These are phyloP conservation scores for Euphysa ruthae DNA, from an alignment of 30 jellyfish, hydroid and myxozoan species.

Conservation along the genomic window DNA sequence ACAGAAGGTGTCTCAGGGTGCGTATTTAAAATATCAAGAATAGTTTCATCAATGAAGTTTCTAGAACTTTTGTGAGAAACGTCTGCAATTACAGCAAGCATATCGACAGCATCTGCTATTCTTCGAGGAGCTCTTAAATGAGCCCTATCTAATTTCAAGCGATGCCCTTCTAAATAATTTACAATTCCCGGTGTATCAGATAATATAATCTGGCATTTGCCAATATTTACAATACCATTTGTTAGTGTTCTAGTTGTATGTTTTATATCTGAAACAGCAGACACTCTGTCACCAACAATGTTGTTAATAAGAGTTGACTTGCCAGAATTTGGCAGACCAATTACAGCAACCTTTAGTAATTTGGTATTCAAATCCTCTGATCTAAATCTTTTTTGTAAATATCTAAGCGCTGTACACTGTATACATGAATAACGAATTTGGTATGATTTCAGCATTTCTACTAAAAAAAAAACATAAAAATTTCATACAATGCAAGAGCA, in stretches of 20 bases:
- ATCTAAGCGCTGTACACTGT: not conserved
- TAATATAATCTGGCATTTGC: conserved; percentile 55
- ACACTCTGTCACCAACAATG: conserved; percentile 54
- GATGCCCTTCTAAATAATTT: conserved; percentile 62
- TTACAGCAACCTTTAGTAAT: conserved; percentile 47
- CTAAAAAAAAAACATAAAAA: too few species aligned
- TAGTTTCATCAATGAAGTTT: conserved; percentile 52
- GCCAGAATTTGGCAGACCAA: conserved; percentile 94
- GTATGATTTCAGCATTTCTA: too few species aligned
- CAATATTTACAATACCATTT: conserved; percentile 42
- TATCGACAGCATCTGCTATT: conserved; percentile 49
- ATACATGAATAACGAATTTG: not conserved
- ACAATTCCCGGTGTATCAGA: conserved; percentile 94
- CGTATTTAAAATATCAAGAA: conserved; percentile 43
- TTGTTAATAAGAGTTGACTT: conserved; percentile 74
- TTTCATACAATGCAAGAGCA: too few species aligned
- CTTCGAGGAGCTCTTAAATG: conserved; percentile 74
- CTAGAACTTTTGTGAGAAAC: conserved; percentile 44
- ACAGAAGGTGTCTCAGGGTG: conserved; percentile 49
- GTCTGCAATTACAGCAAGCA: conserved; percentile 72
- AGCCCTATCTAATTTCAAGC: conserved; percentile 59
- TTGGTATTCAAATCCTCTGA: too few species aligned
- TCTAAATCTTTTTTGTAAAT: not conserved
- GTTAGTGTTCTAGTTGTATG: conserved; percentile 81
- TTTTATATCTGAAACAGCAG: conserved; percentile 51